Evolutionary conservation across 2,888 invertebrate genomes (phyloP).

Genomic region (Drymonia ruficornis): DNA sequence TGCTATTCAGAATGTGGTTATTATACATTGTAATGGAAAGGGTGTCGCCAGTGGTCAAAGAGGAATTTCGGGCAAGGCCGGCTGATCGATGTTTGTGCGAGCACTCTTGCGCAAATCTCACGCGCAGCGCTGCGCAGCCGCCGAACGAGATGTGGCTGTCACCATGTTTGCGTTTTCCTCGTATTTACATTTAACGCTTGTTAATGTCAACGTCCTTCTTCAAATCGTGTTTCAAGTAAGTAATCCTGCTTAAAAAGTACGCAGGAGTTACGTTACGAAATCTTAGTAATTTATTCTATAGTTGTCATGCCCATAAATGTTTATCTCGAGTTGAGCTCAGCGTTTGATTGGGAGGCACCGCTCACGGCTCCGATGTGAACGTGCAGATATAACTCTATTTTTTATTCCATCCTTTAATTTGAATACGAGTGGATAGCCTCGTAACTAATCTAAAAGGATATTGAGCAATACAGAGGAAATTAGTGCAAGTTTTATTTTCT

Average conservation of each 20-base stretch:
- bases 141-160: slow-evolving; percentile 39
- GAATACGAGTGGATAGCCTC: slow-evolving; percentile 3
- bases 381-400: slow-evolving; percentile 6
- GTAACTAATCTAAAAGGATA: slow-evolving; percentile 7
- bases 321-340: slow-evolving; percentile 28
- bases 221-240: slow-evolving; percentile 30
- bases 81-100: slow-evolving; percentile 65
- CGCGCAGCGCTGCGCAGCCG: slow-evolving; percentile 17
- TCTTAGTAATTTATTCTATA: slow-evolving; percentile 30
- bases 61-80: slow-evolving; percentile 80
- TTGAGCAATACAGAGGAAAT: slow-evolving; percentile 4
- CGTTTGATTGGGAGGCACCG: slow-evolving; percentile 16
- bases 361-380: neutral
- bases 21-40: slow-evolving; percentile 30
- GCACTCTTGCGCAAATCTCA: slow-evolving; percentile 65
- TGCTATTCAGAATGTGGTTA: slow-evolving; percentile 24
- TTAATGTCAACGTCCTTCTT: slow-evolving; percentile 63
- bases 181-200: slow-evolving; percentile 64
- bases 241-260: slow-evolving; percentile 26
- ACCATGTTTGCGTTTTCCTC: slow-evolving; percentile 63
- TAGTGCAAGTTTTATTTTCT: neutral
- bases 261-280: slow-evolving; percentile 24
- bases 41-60: slow-evolving; percentile 47
- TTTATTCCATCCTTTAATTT: slow-evolving; percentile 7
- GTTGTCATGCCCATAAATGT: slow-evolving; percentile 31